phyloP scores from a whole-genome alignment of 2,113 vertebrate genomes.

The Egretta garzetta region DNA sequence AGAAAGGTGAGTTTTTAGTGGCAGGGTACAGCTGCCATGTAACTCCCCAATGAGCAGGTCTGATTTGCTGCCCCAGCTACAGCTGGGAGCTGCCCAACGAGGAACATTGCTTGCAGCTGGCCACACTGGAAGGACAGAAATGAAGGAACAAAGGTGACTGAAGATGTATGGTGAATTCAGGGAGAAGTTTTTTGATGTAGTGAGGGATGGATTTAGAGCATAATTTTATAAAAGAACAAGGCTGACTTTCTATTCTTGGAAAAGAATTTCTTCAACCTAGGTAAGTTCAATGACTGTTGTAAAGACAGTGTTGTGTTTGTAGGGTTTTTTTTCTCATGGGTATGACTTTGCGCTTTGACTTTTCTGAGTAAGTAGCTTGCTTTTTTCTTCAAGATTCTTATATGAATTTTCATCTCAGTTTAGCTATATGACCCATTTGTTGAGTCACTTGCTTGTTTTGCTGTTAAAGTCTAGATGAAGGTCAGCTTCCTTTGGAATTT shows the following conservation, averaged over 20 bases:
- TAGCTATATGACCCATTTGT: neutral
- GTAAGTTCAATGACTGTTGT: neutral
- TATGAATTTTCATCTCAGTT: neutral
- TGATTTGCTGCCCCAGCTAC: neutral
- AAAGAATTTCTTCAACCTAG: rapidly evolving
- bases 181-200: neutral
- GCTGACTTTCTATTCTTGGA: rapidly evolving
- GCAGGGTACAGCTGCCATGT: neutral
- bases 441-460: neutral
- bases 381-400: neutral
- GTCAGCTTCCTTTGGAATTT: neutral
- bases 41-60: neutral
- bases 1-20: neutral
- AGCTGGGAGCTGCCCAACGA: neutral
- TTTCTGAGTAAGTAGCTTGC: neutral
- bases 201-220: rapidly evolving
- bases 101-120: neutral
- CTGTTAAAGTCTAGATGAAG: neutral
- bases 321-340: neutral
- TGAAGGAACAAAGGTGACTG: neutral
- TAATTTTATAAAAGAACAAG: rapidly evolving
- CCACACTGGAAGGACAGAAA: rapidly evolving
- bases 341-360: neutral
- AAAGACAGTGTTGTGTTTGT: neutral
- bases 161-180: rapidly evolving